phyloP scores from a whole-genome alignment of 2,797 vertebrate species.

The Tachyglossus aculeatus region DNA sequence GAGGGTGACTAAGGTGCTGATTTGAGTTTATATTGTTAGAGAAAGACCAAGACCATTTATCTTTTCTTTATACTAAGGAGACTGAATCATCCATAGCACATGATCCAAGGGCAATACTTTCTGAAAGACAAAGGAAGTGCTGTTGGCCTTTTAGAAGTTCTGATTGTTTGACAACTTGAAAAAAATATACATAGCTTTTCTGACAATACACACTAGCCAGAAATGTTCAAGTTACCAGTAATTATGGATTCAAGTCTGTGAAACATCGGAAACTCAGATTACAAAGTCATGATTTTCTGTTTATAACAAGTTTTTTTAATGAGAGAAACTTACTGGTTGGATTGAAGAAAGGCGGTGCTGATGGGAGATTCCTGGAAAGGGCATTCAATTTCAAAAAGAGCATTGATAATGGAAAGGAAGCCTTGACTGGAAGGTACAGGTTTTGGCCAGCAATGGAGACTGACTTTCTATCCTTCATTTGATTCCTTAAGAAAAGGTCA shows the following conservation, averaged over 20 bases:
- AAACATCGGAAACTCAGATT: background rate
- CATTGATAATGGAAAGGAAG: background rate
- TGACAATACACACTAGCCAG: background rate
- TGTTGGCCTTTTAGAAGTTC: background rate
- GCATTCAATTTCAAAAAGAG: slow-evolving; percentile 17
- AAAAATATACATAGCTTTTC: background rate
- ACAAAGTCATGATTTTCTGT: too few species aligned
- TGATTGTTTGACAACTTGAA: background rate
- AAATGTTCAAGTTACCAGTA: background rate
- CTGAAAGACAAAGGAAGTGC: background rate
- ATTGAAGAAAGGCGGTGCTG: background rate
- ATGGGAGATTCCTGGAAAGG: slow-evolving; percentile 15
- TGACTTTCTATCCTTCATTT: background rate
- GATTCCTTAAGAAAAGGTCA: background rate
- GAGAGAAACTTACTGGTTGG: slow-evolving; percentile 17
- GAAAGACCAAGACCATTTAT: too few species aligned
- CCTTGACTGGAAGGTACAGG: background rate
- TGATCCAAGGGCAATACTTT: background rate
- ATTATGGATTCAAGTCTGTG: background rate
- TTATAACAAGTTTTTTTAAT: slow-evolving; percentile 5
- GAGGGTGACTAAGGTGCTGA: too few species aligned
- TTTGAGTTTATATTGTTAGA: too few species aligned
- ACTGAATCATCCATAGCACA: too few species aligned
- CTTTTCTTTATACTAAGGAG: too few species aligned
- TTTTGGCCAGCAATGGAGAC: background rate